These are phyloP conservation scores for Bos taurus DNA, from an alignment of 2,113 vertebrate species.

Conservation along the genomic window DNA sequence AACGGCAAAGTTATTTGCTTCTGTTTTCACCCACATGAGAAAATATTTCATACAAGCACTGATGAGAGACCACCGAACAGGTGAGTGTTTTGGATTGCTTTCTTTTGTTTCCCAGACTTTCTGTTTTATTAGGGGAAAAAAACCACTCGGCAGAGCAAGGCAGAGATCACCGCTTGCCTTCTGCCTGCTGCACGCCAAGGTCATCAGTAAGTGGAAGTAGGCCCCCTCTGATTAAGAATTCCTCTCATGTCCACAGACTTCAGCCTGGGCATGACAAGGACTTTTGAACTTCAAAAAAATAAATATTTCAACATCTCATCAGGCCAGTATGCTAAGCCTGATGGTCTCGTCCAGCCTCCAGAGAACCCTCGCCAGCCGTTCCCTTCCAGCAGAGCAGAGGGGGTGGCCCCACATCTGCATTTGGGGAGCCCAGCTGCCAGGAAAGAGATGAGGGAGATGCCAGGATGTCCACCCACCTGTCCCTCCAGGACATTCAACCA, in stretches of 20 bases:
- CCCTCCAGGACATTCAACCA: background rate
- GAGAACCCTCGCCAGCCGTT: background rate
- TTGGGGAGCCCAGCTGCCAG: background rate
- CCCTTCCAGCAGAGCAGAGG: background rate
- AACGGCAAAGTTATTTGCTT: background rate
- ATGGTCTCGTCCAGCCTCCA: background rate
- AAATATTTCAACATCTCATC: constrained; percentile 60
- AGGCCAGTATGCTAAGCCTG: constrained; percentile 37
- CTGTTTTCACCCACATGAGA: background rate
- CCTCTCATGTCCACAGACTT: constrained; percentile 19
- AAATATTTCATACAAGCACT: background rate
- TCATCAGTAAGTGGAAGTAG: background rate
- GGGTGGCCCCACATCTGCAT: background rate
- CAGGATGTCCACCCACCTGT: background rate
- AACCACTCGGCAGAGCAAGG: background rate
- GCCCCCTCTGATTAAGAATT: constrained; percentile 44
- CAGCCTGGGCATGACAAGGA: constrained; percentile 42
- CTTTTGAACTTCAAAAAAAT: constrained; percentile 52
- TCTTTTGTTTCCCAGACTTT: background rate
- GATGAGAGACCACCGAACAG: background rate
- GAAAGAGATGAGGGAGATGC: background rate
- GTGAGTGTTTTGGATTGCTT: background rate
- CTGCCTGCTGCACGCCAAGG: constrained; percentile 12
- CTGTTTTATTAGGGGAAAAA: background rate
- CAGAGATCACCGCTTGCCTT: background rate